phyloP scores from a whole-genome alignment of 2,113 vertebrate species.

The Plectropomus leopardus region DNA sequence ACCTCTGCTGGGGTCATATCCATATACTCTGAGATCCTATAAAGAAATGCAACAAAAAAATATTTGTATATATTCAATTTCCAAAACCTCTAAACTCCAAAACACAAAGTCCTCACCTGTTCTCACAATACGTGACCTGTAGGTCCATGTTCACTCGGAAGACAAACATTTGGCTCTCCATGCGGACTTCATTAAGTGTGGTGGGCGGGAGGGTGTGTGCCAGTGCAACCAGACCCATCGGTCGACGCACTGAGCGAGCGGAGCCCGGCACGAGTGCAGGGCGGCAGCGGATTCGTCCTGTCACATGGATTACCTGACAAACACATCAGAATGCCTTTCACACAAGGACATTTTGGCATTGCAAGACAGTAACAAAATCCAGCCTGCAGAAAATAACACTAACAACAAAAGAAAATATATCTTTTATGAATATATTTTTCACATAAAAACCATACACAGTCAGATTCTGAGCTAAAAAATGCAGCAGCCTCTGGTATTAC shows the following conservation, averaged over 20 bases:
- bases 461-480: conserved; percentile 11
- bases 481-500: conserved; percentile 30
- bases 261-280: conserved; percentile 82
- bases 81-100: background rate
- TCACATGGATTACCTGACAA: conserved; percentile 92
- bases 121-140: conserved; percentile 93
- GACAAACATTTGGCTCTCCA: conserved; percentile 93
- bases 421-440: conserved; percentile 18
- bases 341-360: background rate
- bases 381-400: background rate
- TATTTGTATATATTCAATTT: background rate
- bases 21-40: conserved; percentile 93
- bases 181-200: conserved; percentile 91
- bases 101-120: conserved; percentile 83
- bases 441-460: conserved; percentile 32
- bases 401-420: background rate
- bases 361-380: background rate
- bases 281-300: conserved; percentile 88
- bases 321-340: background rate
- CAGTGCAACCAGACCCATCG: conserved; percentile 90
- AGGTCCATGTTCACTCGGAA: conserved; percentile 94
- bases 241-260: conserved; percentile 80
- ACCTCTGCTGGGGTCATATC: conserved; percentile 91
- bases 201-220: conserved; percentile 92
- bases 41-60: conserved; percentile 22